These are phyloP conservation scores for Pseudococcus viburni DNA, from an alignment of 2,888 invertebrate species.

Conservation along the genomic window DNA sequence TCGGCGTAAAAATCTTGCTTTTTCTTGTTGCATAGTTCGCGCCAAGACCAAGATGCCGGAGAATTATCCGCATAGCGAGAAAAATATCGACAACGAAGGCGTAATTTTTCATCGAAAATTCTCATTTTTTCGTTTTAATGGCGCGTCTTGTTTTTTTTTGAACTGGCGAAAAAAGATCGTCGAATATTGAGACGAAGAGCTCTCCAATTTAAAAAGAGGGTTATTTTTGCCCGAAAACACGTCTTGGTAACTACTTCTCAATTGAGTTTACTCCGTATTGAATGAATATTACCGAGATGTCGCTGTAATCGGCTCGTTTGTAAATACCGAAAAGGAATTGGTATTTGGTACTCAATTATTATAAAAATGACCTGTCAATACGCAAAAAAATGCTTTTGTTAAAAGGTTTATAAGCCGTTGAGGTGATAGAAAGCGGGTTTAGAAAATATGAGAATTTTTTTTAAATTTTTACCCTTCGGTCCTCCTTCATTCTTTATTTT, in stretches of 20 bases:
- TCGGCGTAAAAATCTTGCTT: not conserved
- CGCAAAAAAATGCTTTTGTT: not conserved
- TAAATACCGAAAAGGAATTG: not conserved
- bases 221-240: not conserved
- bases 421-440: not conserved
- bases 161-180: not conserved
- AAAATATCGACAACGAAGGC: not conserved
- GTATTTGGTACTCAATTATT: not conserved
- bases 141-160: not conserved
- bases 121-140: conserved; percentile 1
- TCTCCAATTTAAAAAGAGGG: not conserved
- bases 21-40: not conserved
- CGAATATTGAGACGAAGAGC: not conserved
- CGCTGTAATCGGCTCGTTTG: not conserved
- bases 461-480: not conserved
- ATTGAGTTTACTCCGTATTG: not conserved
- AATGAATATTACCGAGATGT: not conserved
- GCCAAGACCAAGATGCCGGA: not conserved
- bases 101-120: conserved; percentile 31
- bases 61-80: not conserved
- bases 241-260: not conserved
- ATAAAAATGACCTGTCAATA: not conserved
- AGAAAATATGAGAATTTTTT: not conserved
- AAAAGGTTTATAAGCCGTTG: not conserved
- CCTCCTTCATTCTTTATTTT: not conserved